Evolutionary conservation across 2,888 invertebrate species (phyloP).

Genomic region (Diadegma fenestrale): DNA sequence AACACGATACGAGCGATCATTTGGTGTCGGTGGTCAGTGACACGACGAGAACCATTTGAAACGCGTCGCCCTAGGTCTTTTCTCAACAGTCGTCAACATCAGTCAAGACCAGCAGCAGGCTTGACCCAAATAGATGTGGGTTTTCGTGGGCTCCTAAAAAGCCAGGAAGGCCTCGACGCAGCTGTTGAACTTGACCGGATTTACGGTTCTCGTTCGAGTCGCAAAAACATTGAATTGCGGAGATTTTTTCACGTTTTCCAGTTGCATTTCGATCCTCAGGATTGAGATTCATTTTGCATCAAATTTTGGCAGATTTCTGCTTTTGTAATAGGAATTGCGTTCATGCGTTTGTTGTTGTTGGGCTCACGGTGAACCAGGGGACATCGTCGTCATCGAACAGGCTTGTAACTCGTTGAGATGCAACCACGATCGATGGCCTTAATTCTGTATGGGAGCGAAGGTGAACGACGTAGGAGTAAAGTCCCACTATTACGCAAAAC

Average conservation of each 20-base stretch:
- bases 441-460: slow-evolving; percentile 31
- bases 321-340: slow-evolving; percentile 19
- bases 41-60: slow-evolving; percentile 21
- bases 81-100: slow-evolving; percentile 2
- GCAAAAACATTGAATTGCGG: not conserved
- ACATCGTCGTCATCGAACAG: slow-evolving; percentile 9
- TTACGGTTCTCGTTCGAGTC: slow-evolving; percentile 8
- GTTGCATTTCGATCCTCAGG: not conserved
- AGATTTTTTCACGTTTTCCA: not conserved
- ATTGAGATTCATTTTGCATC: slow-evolving; percentile 16
- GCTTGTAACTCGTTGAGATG: slow-evolving; percentile 36
- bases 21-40: slow-evolving; percentile 51
- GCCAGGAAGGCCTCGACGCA: slow-evolving; percentile 17
- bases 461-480: slow-evolving; percentile 27
- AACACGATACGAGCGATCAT: slow-evolving; percentile 10
- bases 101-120: not conserved
- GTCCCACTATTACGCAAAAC: slow-evolving; percentile 42
- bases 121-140: not conserved
- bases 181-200: slow-evolving; percentile 48
- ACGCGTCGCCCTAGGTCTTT: not conserved
- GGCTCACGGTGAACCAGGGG: slow-evolving; percentile 25
- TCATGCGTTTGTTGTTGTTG: not conserved
- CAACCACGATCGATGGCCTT: slow-evolving; percentile 57
- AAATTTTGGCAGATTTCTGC: not conserved
- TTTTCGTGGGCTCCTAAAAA: not conserved